Evolutionary conservation across 2,797 vertebrate genomes (phyloP).

Genomic region (Lagocephalus sceleratus): DNA sequence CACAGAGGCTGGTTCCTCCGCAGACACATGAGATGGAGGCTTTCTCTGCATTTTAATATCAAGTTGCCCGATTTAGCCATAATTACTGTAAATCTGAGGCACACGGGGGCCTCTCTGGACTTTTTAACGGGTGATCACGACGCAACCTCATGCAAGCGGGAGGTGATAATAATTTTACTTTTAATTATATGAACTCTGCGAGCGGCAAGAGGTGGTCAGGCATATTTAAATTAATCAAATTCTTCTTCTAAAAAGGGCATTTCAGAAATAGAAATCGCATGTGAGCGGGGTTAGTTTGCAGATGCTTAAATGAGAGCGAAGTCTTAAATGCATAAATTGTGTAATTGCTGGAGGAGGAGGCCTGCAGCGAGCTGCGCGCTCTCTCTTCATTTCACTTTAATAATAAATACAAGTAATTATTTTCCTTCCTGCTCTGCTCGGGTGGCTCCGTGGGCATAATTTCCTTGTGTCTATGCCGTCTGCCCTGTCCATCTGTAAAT

Average conservation of each 20-base stretch:
- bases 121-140: not conserved
- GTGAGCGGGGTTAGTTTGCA: conserved; percentile 24
- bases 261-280: conserved; percentile 41
- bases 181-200: conserved; percentile 5
- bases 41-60: not conserved
- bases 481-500: too few species aligned
- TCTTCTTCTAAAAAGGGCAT: conserved; percentile 27
- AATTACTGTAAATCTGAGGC: conserved; percentile 8
- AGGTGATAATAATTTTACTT: conserved; percentile 9
- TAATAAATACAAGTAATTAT: conserved; percentile 24
- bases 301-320: conserved; percentile 32
- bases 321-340: conserved; percentile 37
- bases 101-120: not conserved
- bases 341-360: conserved; percentile 33
- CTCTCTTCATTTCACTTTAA: conserved; percentile 17
- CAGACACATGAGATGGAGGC: not conserved
- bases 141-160: not conserved
- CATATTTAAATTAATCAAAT: conserved; percentile 36
- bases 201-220: not conserved
- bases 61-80: conserved; percentile 14
- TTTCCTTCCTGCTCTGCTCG: conserved; percentile 17
- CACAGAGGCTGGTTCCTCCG: not conserved
- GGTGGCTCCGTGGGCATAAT: conserved; percentile 8
- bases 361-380: conserved; percentile 19
- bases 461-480: not conserved